Evolutionary conservation across 2,113 vertebrate genomes (phyloP), one percentile per base, ranked within the genome.

Genomic region (Tenebrosternarchus preto): DNA sequence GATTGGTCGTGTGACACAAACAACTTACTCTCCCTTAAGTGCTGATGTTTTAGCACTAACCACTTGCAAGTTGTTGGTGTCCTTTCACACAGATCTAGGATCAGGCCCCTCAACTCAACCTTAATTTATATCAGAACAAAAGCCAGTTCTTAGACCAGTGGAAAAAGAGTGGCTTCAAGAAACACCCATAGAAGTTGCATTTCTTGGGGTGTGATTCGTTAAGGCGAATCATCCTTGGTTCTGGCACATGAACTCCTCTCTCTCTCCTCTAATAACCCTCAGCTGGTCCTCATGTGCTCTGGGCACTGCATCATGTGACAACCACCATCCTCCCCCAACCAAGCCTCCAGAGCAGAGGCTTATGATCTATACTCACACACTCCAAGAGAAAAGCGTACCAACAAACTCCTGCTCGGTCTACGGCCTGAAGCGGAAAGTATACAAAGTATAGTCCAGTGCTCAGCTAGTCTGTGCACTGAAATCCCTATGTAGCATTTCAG

Each of bases 271-370:
- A 94, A 93, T 93, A 87, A 91, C 87, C 87, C 83, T 96, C 95
- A 97, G 94, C 95, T 95, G 95, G 88, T 90, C 36, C 91, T 96
- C 95, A 92, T 94, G 93, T 92, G 95, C 88, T 84, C 85, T 72
- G 77, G 31, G 81, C 84, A 84, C 72, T 80, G 0, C 80, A 90
- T 93, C 94, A 95, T 91, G 85, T 92, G 94, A 94, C 91, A 86
- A 24, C 55, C 63, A 0, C 87, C 89, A 12, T 78, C 59, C 71
- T 77, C 43, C 79, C 79, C 73, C 84, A 85, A 80, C 84, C 5
- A 71, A 85, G 56, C 82, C 85, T 43, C 0, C 50, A 9, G n/a
- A 31, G 8, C n/a, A 8, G 5, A 2, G 11, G 43, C 8, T 36
- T 6, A 36, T 36, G 6, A 36, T 36, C 33, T 6, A 36, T 36